phyloP scores from a whole-genome alignment of 2,113 vertebrate species.

The Seriola dumerili region DNA sequence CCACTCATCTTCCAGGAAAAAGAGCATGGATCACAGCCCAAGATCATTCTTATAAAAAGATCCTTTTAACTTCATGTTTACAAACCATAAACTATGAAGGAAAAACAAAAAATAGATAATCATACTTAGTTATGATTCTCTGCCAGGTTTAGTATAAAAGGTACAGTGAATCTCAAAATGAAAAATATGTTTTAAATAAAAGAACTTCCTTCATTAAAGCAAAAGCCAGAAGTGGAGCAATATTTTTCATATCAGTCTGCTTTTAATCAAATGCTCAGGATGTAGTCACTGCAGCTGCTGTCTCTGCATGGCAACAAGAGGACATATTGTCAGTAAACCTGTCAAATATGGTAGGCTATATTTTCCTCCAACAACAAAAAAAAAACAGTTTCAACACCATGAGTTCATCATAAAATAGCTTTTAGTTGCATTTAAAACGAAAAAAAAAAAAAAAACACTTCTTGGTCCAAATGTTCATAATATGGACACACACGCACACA shows the following conservation, averaged over 20 bases:
- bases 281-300: slow-evolving; percentile 32
- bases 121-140: background rate
- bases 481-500: background rate
- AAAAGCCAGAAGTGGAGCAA: slow-evolving; percentile 23
- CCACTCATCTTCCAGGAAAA: background rate
- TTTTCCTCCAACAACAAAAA: background rate
- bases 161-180: background rate
- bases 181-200: slow-evolving; percentile 33
- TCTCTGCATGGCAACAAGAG: slow-evolving; percentile 7
- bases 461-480: background rate
- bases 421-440: background rate
- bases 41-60: slow-evolving; percentile 17
- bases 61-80: slow-evolving; percentile 10
- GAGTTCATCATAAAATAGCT: background rate
- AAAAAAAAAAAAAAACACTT: background rate
- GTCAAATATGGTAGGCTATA: background rate
- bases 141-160: slow-evolving; percentile 12
- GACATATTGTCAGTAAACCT: slow-evolving; percentile 13
- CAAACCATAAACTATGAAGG: slow-evolving; percentile 13
- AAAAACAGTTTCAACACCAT: background rate
- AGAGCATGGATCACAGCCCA: background rate
- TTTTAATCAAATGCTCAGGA: slow-evolving; percentile 37
- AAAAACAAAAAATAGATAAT: background rate
- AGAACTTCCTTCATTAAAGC: slow-evolving; percentile 34
- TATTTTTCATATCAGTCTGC: slow-evolving; percentile 18